Evolutionary conservation across 1,140 invertebrate genomes (phyloP).

Genomic region (Meloidogyne floridensis): DNA sequence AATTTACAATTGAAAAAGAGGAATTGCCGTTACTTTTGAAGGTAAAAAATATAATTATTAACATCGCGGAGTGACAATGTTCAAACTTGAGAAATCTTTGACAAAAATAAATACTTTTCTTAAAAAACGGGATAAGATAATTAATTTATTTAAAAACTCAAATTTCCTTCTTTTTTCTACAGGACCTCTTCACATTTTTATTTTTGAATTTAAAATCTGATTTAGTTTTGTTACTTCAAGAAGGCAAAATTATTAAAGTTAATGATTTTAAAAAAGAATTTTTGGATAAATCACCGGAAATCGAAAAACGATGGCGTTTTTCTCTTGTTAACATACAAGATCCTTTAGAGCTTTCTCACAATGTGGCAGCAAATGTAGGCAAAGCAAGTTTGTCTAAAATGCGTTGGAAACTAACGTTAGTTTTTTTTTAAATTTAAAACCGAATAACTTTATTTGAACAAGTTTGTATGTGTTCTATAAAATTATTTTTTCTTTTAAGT

Average conservation of each 20-base stretch:
- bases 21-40: conserved; percentile 30
- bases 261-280: conserved; percentile 36
- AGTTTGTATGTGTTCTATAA: no score
- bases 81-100: not conserved
- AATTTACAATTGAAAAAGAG: conserved; percentile 16
- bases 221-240: conserved; percentile 28
- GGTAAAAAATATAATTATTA: not conserved
- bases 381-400: conserved; percentile 26
- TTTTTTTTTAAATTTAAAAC: not conserved
- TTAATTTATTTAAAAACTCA: not conserved
- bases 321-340: conserved; percentile 48
- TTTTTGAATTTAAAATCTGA: conserved; percentile 25
- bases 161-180: conserved; percentile 5
- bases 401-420: conserved; percentile 37
- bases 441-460: no score
- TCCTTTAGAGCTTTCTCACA: conserved; percentile 48
- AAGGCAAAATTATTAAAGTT: conserved; percentile 25
- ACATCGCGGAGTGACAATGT: no score
- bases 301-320: conserved; percentile 42
- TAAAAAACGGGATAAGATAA: not conserved
- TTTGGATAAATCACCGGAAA: conserved; percentile 30
- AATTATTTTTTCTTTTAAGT: no score
- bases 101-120: no score
- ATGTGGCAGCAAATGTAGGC: conserved; percentile 42
- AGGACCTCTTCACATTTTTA: conserved; percentile 45